Evolutionary conservation across 2,113 vertebrate species (phyloP), one percentile per base, ranked within the genome.

Genomic region (Mohoua ochrocephala): DNA sequence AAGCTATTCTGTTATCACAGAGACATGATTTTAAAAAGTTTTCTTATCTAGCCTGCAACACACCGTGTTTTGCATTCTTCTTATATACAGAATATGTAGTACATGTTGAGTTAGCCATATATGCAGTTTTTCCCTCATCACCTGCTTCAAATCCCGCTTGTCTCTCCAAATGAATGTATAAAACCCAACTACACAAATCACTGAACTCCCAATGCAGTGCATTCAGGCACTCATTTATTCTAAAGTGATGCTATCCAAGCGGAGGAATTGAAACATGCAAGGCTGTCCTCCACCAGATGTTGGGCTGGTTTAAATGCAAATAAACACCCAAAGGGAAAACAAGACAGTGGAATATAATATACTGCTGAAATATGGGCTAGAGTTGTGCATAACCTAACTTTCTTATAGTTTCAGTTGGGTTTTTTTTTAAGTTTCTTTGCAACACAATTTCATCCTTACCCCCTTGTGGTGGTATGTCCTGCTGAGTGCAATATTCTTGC

Each of bases 281-380:
- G 56, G 63, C 30, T 79, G 24, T 74, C 75, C 60, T 83, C 31
- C 44, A 85, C 50, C 94, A 96, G 90, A 90, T 77, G 71, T 74
- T 93, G 71, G 39, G 42, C 56, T 84, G 52, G 53, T 90, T 95
- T 91, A 85, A 90, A 96, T 90, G 90, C 71, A 96, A 91, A 92
- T 88, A 59, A 91, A 90, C 33, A 65, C 68, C 47, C 54, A 42
- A 80, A 80, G 87, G 82, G 75, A 93, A 95, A 95, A 86, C 22
- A 73, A 93, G 82, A 31, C 42, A 67, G 39, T 41, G 24, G 42
- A 69, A 64, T 83, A 23, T 47, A 87, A 74, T 53, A 41, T 23
- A 20, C 28, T 80, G 57, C 17, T 90, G 75, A 90, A 50, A 78
- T 68, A 79, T 6, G 20, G 35, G 28, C n/a, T 93, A 57, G 37